Evolutionary conservation across 2,797 vertebrate genomes (phyloP), one percentile per base, ranked within the genome.

Genomic region (Huso huso): DNA sequence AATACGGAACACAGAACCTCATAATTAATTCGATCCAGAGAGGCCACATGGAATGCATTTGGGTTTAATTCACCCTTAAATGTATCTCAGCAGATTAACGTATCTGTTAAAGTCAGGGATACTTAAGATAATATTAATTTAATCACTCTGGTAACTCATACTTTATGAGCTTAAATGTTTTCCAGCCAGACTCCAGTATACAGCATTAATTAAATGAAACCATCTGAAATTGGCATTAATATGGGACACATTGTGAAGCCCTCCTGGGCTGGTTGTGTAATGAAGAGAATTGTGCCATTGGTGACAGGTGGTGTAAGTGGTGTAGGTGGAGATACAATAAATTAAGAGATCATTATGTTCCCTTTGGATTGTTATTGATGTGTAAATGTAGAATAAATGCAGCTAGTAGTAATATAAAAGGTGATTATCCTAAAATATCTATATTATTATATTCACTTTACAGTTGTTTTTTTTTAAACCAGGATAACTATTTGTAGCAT

Each of bases 11-110:
- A 87, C 87, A 88, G 88, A 88, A 87, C 88, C 85, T 82, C 87
- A 88, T 88, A 89, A 91, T 91, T 88, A 91, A 88, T 86, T 79
- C 82, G 85, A 85, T 85, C 83, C 82, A 81, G 82, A 88, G 84
- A 85, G 75, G 72, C 76, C 70, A 69, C 71, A 82, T 72, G 77
- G 73, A 76, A 13, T 49, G 69, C 71, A 72, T 79, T 77, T 74
- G 72, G 74, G 82, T 78, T 78, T 71, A 74, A 76, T 72, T 77
- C 82, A 80, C 73, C 74, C 70, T 68, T 84, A 64, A 73, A 82
- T 70, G 76, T 75, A 69, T 73, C 75, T 76, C 78, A 70, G 72
- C 78, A 84, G 82, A 86, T 84, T 80, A 86, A 85, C 78, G 81
- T 77, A 82, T 87, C 80, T 81, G 76, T 81, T 62, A 77, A 78